Evolutionary conservation across 2,113 vertebrate species (phyloP), one percentile per base, ranked within the genome.

Genomic region (Apteryx owenii): DNA sequence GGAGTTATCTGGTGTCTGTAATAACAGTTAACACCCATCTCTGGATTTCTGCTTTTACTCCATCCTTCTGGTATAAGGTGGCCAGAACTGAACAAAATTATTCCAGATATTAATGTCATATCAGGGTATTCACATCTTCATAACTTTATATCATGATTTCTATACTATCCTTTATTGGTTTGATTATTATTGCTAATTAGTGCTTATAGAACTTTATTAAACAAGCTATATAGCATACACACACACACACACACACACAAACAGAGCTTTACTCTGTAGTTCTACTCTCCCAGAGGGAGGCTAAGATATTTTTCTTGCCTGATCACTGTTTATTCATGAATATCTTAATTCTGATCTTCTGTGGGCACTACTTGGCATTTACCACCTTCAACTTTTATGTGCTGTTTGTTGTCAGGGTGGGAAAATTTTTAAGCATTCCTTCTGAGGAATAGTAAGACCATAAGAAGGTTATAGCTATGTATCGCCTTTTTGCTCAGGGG

Each of bases 191-290:
- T 69, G 38, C 54, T 61, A 60, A 48, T 61, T 83, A 68, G 70
- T 61, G 1, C 1, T 23, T 60, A 64, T 5, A 87, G 22, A 65
- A 16, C 19, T 72, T 69, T 25, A 72, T 69, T 79, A 82, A 91
- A 76, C 51, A 68, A 79, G 3, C 10, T 0, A 1, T n/a, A 58
- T 36, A 2, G 1, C 31, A 46, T n/a, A 68, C 6, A 40, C 5
- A 11, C 17, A 33, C 12, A 26, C 56, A 26, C 56, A 54, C 54
- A 64, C 4, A n/a, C 4, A 10, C 22, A 31, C 12, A 25, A 17
- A 44, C 14, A 36, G 2, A 75, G 4, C 25, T 70, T 48, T 48
- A 53, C 33, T n/a, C 29, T 60, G 4, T 36, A 89, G 48, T 31
- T 87, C 71, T 89, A 61, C 10, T 29, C 9, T 48, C 11, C 53